A percentile compares a stretch with the other conserved stretches of the same genome.
Conservation (phyloP, 1,140 invertebrate genomes). For the Phymorhynchus buccinoides region DNA sequence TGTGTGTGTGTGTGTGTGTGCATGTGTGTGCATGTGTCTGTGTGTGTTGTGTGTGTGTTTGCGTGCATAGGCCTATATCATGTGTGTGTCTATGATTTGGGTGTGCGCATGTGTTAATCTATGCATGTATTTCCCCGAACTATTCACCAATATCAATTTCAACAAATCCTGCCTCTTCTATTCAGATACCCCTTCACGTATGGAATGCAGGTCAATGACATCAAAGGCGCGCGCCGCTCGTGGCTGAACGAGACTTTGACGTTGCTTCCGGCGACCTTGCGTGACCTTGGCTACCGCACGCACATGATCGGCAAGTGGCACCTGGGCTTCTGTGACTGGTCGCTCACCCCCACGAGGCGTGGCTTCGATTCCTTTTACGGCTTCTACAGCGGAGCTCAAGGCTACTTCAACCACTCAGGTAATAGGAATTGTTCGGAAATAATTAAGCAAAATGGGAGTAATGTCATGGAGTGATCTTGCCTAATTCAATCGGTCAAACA, state of each 20-base stretch:
- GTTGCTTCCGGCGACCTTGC: slow-evolving; percentile 80
- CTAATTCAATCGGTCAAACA: no score
- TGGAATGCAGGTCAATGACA: slow-evolving; percentile 35
- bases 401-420: slow-evolving; percentile 67
- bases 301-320: slow-evolving; percentile 88
- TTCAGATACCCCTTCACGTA: slow-evolving; percentile 26
- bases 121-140: slow-evolving; percentile 20
- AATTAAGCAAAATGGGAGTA: no score
- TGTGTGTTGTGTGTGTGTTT: slow-evolving; percentile 14
- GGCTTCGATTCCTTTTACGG: slow-evolving; percentile 76
- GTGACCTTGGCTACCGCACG: slow-evolving; percentile 84
- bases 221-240: slow-evolving; percentile 8
- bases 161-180: background rate
- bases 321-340: slow-evolving; percentile 74
- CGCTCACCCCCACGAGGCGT: slow-evolving; percentile 73
- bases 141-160: background rate
- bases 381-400: slow-evolving; percentile 72
- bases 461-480: no score
- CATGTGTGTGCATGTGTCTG: background rate
- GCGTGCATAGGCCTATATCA: background rate
- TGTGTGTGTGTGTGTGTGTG: background rate
- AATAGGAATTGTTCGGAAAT: no score
- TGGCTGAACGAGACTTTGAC: slow-evolving; percentile 34
- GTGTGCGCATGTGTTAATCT: background rate
- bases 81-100: background rate